Evolutionary conservation across 92 coral and sea anemone species (phyloP), one percentile per base, ranked within the genome.

Genomic region (Siderastrea siderea): DNA sequence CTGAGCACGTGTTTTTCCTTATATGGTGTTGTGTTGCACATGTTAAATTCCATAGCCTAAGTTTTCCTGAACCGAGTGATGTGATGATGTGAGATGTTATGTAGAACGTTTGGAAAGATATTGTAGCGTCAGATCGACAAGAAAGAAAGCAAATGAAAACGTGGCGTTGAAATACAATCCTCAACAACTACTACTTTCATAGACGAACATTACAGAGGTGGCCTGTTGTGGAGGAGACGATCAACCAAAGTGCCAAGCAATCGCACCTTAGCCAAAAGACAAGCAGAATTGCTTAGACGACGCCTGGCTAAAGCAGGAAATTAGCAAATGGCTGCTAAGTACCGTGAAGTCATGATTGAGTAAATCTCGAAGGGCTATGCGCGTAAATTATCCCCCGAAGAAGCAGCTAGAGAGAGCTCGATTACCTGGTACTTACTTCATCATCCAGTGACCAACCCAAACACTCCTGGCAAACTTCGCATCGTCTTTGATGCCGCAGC

Each of bases 401-500:
- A 91, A 51, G 81, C 75, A 9, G 74, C 57, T 14, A 69, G 51
- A 47, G 88, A 75, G 55, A 77, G 88, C 52, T 67, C 51, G 51
- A 54, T 52, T 14, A 71, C 78, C 54, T 91, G 94, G 94, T 91
- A 65, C 83, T 91, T 80, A 46, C 91, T 88, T 17, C 86, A 91
- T 79, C 91, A 91, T 67, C 94, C 91, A 48, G 88, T 85, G 67
- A 86, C 82, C 45, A 90, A 90, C 46, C 91, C 93, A 51, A 86
- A 90, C 87, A 90, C 86, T 17, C 93, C 87, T 16, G 87, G 89
- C 38, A 91, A 91, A 79, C 84, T 83, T 26, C 78, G 86, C 46
- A 83, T 91, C 9, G 88, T 91, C 75, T 86, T 91, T 76, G 94
- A 91, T 48, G 88, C 94, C 6, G 94, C 93, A 15, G 82, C 94